Conservation (phyloP, 2,797 vertebrate genomes). For the Apogon hyalosoma region DNA sequence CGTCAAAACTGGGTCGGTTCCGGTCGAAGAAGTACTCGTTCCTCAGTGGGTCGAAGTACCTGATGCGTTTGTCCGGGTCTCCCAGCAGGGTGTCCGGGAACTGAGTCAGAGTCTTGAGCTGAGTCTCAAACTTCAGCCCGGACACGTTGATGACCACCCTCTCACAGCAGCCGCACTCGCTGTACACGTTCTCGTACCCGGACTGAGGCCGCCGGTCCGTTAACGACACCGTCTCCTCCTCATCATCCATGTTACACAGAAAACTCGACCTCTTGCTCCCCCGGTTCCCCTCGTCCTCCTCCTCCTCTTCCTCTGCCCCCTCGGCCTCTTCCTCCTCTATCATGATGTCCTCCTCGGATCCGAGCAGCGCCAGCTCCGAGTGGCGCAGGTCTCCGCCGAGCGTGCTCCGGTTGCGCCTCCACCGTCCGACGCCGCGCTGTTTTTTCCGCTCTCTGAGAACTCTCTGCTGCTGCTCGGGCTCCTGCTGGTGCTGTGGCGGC, state of each 20-base stretch:
- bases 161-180: slow-evolving; percentile 92
- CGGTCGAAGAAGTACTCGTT: slow-evolving; percentile 97
- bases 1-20: slow-evolving; percentile 94
- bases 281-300: slow-evolving; percentile 75
- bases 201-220: slow-evolving; percentile 89
- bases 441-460: slow-evolving; percentile 82
- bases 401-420: slow-evolving; percentile 88
- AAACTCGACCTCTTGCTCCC: slow-evolving; percentile 69
- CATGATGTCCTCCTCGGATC: slow-evolving; percentile 95
- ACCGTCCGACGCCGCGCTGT: slow-evolving; percentile 83
- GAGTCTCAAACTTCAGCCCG: slow-evolving; percentile 94
- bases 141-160: slow-evolving; percentile 95
- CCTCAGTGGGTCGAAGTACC: slow-evolving; percentile 93
- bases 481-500: slow-evolving; percentile 80
- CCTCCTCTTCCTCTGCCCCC: slow-evolving; percentile 83
- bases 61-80: slow-evolving; percentile 90
- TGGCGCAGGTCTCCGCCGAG: slow-evolving; percentile 92
- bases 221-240: slow-evolving; percentile 88
- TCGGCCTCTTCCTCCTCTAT: slow-evolving; percentile 90
- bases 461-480: slow-evolving; percentile 75
- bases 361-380: slow-evolving; percentile 93
- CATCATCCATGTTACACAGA: slow-evolving; percentile 89
- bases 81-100: slow-evolving; percentile 93
- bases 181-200: slow-evolving; percentile 90
- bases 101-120: slow-evolving; percentile 91